phyloP scores from a whole-genome alignment of 2,113 vertebrate species.

The Pachyramphus minor region DNA sequence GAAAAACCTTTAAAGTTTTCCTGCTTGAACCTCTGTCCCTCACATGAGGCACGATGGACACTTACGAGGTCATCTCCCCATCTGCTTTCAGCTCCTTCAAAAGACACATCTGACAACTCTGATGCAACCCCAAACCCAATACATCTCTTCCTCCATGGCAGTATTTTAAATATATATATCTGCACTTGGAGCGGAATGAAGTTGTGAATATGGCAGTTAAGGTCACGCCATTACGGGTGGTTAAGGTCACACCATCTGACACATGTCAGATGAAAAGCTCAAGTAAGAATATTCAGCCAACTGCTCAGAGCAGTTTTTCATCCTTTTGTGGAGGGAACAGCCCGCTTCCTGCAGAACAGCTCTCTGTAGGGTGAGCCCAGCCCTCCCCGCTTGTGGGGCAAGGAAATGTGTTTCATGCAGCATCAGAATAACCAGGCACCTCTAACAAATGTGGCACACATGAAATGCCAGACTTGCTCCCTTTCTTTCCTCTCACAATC shows the following conservation, averaged over 20 bases:
- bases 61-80: neutral
- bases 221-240: neutral
- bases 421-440: neutral
- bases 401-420: neutral
- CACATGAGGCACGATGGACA: neutral
- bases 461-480: neutral
- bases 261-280: constrained; percentile 19
- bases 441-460: rapidly evolving
- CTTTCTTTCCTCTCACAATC: neutral
- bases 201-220: neutral
- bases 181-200: neutral
- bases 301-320: neutral
- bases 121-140: neutral
- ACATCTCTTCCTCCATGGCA: neutral
- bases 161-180: neutral
- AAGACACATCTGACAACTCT: constrained; percentile 21
- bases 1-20: neutral
- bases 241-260: constrained; percentile 35
- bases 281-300: neutral
- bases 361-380: rapidly evolving
- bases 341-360: neutral
- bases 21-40: neutral
- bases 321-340: neutral
- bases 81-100: constrained; percentile 20
- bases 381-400: neutral